A percentile compares a stretch with the other conserved stretches of the same genome.
phyloP scores from a whole-genome alignment of 2,113 vertebrate species.

The Nothobranchius furzeri region DNA sequence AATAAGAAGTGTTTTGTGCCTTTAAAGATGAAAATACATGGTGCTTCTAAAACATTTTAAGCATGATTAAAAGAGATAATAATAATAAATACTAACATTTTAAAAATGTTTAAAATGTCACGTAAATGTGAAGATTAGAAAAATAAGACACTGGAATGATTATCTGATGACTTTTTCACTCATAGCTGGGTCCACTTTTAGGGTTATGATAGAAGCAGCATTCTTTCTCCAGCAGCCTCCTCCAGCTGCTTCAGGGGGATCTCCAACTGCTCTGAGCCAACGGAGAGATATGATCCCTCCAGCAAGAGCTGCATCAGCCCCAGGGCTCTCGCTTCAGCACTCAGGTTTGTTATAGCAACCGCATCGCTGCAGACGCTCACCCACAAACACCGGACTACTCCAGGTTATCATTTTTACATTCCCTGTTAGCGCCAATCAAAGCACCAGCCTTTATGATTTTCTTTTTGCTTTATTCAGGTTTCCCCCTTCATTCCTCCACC shows the following conservation, averaged over 20 bases:
- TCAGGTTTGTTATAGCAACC: neutral
- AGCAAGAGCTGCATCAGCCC: slow-evolving; percentile 4
- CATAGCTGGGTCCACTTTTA: neutral
- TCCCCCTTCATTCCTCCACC: neutral
- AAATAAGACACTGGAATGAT: no score
- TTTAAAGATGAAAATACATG: no score
- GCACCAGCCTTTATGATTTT: neutral
- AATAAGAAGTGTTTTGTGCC: no score
- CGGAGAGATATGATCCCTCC: slow-evolving; percentile 15
- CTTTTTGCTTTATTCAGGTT: neutral
- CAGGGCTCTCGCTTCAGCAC: slow-evolving; percentile 2
- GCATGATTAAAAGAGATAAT: no score
- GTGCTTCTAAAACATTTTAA: no score
- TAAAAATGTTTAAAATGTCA: no score
- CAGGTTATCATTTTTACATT: no score
- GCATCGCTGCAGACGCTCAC: neutral
- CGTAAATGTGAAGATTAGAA: no score
- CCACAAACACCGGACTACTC: neutral
- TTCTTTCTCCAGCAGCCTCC: neutral
- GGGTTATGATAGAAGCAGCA: neutral
- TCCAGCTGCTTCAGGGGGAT: slow-evolving; percentile 7
- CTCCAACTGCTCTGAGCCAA: slow-evolving; percentile 5
- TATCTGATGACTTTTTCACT: no score
- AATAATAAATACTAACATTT: no score
- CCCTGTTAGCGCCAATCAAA: slow-evolving; percentile 1